phyloP scores from a whole-genome alignment of 1,140 invertebrate species.

The Tenebrio molitor region DNA sequence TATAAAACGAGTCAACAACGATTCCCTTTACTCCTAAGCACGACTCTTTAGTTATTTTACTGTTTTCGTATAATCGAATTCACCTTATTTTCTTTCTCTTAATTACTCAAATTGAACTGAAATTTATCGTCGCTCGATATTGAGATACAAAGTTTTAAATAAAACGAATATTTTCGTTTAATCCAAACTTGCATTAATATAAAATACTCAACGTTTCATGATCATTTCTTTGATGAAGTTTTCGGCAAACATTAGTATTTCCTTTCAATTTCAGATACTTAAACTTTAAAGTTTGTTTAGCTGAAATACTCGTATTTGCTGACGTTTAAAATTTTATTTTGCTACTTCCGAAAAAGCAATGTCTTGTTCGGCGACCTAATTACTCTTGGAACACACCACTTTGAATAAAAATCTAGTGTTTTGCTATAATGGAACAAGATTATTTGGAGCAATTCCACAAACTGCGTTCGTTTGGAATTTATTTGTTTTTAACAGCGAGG shows the following conservation, averaged over 20 bases:
- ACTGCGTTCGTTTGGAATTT: conserved; percentile 41
- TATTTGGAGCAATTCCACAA: too few species aligned
- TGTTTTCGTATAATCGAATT: conserved; percentile 31
- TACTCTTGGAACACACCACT: too few species aligned
- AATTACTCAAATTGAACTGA: conserved; percentile 28
- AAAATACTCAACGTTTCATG: conserved; percentile 23
- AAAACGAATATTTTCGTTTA: conserved; percentile 11
- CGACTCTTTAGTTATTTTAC: conserved; percentile 2
- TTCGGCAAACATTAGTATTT: conserved; percentile 25
- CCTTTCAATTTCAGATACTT: conserved; percentile 13
- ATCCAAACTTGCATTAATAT: conserved; percentile 27
- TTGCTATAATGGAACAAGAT: too few species aligned
- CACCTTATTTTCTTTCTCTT: conserved; percentile 23
- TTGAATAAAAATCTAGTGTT: too few species aligned
- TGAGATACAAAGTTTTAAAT: conserved; percentile 22
- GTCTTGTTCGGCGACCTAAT: too few species aligned
- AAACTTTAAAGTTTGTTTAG: conserved; percentile 36
- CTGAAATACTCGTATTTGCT: too few species aligned
- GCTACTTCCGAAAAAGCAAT: too few species aligned
- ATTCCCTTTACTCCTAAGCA: conserved; percentile 9
- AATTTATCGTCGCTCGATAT: conserved; percentile 18
- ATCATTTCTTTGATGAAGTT: conserved; percentile 29
- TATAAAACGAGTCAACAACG: conserved; percentile 8
- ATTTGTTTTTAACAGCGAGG: conserved; percentile 36
- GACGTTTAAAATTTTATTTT: too few species aligned